Conservation (phyloP, 1,140 invertebrate genomes). For the Musca domestica region DNA sequence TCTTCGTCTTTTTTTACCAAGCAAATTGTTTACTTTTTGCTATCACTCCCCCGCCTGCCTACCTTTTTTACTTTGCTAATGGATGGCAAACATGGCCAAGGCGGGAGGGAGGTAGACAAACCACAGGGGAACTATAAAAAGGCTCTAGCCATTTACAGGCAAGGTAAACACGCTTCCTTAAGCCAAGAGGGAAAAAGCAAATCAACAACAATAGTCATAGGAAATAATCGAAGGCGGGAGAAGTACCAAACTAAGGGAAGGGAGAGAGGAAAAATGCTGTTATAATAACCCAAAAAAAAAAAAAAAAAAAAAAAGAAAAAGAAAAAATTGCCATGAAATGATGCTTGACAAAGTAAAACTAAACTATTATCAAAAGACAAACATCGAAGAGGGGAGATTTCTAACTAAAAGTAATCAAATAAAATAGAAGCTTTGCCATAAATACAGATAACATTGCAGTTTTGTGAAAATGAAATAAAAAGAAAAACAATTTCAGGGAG, state of each 20-base stretch:
- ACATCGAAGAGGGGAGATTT: not conserved
- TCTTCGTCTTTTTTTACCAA: not conserved
- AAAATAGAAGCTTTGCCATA: not conserved
- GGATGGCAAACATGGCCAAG: not conserved
- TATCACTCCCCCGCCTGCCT: not conserved
- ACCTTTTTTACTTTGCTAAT: not conserved
- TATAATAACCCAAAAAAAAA: not conserved
- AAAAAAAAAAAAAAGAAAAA: not conserved
- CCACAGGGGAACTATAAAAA: constrained; percentile 16
- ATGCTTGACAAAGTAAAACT: not conserved
- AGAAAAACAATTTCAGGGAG: constrained; percentile 7
- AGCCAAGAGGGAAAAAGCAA: not conserved
- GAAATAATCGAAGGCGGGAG: not conserved
- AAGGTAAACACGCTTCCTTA: no score
- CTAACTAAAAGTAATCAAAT: constrained; percentile 3
- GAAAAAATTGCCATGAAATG: not conserved
- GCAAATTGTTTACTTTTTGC: constrained; percentile 7
- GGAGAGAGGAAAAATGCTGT: not conserved
- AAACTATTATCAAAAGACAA: not conserved
- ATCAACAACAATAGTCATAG: not conserved
- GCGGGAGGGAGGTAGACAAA: not conserved
- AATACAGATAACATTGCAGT: not conserved
- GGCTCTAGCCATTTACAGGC: not conserved
- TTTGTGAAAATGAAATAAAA: not conserved
- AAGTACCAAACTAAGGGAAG: not conserved